phyloP scores from a whole-genome alignment of 2,113 vertebrate species.

The Hemibagrus wyckioides region DNA sequence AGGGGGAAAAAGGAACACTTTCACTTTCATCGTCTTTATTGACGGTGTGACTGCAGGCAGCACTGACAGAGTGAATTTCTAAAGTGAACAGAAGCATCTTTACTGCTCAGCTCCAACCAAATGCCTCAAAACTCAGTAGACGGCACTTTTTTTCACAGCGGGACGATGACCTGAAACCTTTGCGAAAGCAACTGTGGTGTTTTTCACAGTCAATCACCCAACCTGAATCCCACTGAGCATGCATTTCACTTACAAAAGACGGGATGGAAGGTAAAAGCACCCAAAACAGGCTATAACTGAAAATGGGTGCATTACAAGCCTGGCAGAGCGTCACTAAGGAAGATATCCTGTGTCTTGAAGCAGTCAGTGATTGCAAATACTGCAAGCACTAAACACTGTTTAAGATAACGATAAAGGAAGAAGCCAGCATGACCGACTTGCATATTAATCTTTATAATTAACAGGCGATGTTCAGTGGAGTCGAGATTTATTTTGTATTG shows the following conservation, averaged over 20 bases:
- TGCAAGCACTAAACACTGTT: background rate
- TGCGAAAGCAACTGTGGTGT: background rate
- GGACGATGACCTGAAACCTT: slow-evolving; percentile 19
- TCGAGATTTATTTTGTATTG: background rate
- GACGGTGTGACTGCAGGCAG: slow-evolving; percentile 3
- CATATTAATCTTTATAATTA: background rate
- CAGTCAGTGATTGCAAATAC: background rate
- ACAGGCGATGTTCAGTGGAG: background rate
- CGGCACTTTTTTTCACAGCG: slow-evolving; percentile 22
- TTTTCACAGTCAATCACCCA: slow-evolving; percentile 28
- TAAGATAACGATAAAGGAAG: background rate
- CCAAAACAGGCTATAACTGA: slow-evolving; percentile 17
- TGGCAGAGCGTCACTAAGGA: background rate
- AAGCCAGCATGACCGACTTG: background rate
- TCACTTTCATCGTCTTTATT: slow-evolving; percentile 23
- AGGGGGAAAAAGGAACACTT: background rate
- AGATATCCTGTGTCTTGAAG: background rate
- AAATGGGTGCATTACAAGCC: slow-evolving; percentile 18
- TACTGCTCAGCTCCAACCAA: slow-evolving; percentile 22
- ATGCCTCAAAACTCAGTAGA: slow-evolving; percentile 24
- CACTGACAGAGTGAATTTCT: background rate
- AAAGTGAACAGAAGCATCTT: slow-evolving; percentile 19
- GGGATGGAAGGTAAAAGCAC: slow-evolving; percentile 5
- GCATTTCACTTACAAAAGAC: slow-evolving; percentile 29
- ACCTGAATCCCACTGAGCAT: slow-evolving; percentile 18